Evolutionary conservation across 2,888 invertebrate genomes (phyloP).

Genomic region (Crocallis elinguaria): DNA sequence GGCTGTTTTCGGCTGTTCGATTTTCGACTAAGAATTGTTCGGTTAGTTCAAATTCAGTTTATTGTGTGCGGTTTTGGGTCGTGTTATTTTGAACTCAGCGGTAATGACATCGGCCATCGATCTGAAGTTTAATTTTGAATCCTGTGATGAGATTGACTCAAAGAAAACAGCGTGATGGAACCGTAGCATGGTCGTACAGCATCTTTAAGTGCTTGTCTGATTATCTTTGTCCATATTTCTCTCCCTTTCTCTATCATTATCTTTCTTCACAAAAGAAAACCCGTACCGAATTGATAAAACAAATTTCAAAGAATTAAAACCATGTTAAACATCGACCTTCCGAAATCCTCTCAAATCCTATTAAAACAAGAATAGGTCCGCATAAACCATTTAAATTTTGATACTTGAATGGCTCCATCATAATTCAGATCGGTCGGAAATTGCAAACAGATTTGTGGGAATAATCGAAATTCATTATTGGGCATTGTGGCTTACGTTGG

Average conservation of each 20-base stretch:
- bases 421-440: background rate
- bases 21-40: background rate
- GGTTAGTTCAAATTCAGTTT: background rate
- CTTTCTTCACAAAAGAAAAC: no score
- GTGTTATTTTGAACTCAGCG: background rate
- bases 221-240: no score
- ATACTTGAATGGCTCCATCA: conserved; percentile 2
- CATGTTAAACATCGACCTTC: background rate
- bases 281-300: background rate
- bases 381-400: background rate
- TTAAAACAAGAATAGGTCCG: background rate
- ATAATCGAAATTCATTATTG: background rate
- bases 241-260: no score
- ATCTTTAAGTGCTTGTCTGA: no score
- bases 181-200: no score
- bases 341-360: background rate
- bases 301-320: background rate
- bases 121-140: no score
- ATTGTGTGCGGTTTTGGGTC: background rate
- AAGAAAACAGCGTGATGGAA: no score
- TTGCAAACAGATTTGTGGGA: conserved; percentile 1
- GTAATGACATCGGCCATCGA: no score
- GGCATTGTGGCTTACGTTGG: background rate
- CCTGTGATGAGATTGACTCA: no score
- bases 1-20: background rate